Base-by-base conservation (phyloP, 2,797 vertebrate genomes). In the Yasuhikotakia modesta region DNA sequence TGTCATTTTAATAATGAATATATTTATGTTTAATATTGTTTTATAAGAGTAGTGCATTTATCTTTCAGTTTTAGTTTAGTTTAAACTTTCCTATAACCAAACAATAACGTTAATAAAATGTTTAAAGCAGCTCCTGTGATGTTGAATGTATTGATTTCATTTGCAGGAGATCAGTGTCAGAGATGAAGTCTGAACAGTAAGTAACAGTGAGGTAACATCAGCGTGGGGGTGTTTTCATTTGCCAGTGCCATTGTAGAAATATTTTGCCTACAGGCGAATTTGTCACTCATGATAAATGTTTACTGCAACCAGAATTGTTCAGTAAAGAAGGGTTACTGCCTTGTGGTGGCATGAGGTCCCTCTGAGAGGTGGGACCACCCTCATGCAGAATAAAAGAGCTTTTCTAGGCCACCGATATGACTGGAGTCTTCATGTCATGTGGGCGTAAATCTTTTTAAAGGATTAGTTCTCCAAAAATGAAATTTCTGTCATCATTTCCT, bases 401-500 rank as follows among this genome's bases (percentile, higher is more conserved):
- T 30, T 60, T 60, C 57, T 60, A 60, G 57, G 57, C 21, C 57
- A 60, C 55, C 16, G 24, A 60, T 60, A 60, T 60, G 57, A 17
- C 57, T 60, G 6, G 21, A 58, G 57, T 27, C 57, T 60, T 11
- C 57, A 30, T 60, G 57, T 60, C 57, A 60, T 60, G 57, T 27
- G 57, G 24, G 13, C 30, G 24, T 60, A 60, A 60, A 60, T 60
- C 57, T 30, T 60, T 60, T 60, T 30, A 60, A 60, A 60, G 57
- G 57, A 60, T 60, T 60, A 60, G 57, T 60, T 60, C 57, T 16
- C 57, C 57, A 30, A 27, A 57, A 60, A 60, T 60, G 57, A 60
- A 60, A 60, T 30, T 60, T 60, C 57, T 60, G 24, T 30, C 13
- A 27, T 58, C 22, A 60, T 60, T 30, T 60, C 57, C 21, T 60